Evolutionary conservation across 2,888 invertebrate genomes (phyloP).

Genomic region (Tridacna gigas): DNA sequence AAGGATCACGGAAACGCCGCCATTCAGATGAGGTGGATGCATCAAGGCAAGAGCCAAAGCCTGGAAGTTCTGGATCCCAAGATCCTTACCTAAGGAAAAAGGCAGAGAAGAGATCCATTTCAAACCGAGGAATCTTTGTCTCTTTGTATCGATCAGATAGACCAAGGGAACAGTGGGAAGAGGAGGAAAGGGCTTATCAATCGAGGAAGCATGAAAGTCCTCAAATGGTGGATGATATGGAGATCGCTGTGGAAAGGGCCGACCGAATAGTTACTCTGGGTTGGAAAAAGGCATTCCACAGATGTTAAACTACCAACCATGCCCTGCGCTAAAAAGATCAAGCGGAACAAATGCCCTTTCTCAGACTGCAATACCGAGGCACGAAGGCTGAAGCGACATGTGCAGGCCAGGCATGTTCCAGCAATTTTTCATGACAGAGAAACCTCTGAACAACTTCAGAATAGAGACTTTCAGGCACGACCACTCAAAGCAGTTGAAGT

Average conservation of each 20-base stretch:
- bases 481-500: neutral
- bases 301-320: neutral
- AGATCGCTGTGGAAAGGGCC: neutral
- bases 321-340: neutral
- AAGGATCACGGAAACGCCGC: too few species aligned
- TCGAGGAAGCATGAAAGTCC: neutral
- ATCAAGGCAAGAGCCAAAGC: too few species aligned
- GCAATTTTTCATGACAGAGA: conserved; percentile 3
- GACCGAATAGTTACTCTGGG: neutral
- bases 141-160: too few species aligned
- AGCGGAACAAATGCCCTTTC: conserved; percentile 7
- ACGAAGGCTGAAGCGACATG: too few species aligned
- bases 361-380: neutral
- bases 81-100: too few species aligned
- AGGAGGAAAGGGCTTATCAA: neutral
- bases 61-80: too few species aligned
- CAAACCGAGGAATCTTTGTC: too few species aligned
- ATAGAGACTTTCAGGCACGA: neutral
- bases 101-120: too few species aligned
- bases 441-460: neutral
- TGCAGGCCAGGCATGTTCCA: neutral
- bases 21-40: too few species aligned
- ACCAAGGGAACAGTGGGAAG: too few species aligned
- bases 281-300: neutral
- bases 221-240: neutral